Evolutionary conservation across 2,888 invertebrate genomes (phyloP).

Genomic region (Xestia xanthographa): DNA sequence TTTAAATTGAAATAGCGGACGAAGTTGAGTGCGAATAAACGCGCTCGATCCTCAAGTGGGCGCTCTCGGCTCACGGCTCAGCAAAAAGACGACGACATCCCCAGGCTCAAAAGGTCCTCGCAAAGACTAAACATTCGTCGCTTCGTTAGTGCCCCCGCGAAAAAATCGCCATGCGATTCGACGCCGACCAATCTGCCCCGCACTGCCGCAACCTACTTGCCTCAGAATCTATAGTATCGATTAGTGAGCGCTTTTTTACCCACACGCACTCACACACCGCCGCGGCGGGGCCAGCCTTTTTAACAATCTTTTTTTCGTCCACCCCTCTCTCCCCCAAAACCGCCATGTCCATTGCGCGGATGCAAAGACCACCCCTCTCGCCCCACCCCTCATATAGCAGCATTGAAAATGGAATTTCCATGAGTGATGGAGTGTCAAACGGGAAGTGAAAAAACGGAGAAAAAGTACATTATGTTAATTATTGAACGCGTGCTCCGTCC

Average conservation of each 20-base stretch:
- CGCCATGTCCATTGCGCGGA: constrained; percentile 90
- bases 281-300: constrained; percentile 89
- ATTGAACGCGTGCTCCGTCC: constrained; percentile 87
- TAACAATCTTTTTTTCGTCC: constrained; percentile 90
- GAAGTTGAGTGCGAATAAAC: constrained; percentile 86
- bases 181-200: constrained; percentile 82
- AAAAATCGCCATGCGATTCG: constrained; percentile 79
- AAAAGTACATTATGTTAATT: constrained; percentile 91
- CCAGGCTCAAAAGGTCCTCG: constrained; percentile 81
- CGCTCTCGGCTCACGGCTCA: constrained; percentile 70
- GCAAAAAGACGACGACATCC: constrained; percentile 78
- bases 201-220: constrained; percentile 88
- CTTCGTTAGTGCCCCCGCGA: constrained; percentile 85
- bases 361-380: constrained; percentile 88
- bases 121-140: constrained; percentile 86
- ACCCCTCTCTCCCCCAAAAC: constrained; percentile 86
- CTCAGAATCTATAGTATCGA: constrained; percentile 90
- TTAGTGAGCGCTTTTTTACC: constrained; percentile 89
- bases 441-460: constrained; percentile 89
- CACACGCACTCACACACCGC: constrained; percentile 89
- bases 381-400: constrained; percentile 87
- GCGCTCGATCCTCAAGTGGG: constrained; percentile 84
- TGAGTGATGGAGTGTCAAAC: constrained; percentile 91
- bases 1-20: constrained; percentile 75
- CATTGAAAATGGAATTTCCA: constrained; percentile 91